These are phyloP conservation scores for Anniella stebbinsi DNA, from an alignment of 2,797 vertebrate species.

Conservation along the genomic window DNA sequence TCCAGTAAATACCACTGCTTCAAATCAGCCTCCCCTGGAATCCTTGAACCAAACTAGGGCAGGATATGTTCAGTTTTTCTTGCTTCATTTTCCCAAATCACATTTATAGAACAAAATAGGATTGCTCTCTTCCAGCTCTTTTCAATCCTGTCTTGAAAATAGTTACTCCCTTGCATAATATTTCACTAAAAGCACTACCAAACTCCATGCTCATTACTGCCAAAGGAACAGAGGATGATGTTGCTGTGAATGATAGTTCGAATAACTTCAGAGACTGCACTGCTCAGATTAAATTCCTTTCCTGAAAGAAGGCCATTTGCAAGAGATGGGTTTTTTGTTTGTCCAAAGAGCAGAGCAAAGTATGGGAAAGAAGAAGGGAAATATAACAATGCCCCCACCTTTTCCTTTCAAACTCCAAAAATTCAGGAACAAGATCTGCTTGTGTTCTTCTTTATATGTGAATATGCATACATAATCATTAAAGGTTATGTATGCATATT, in stretches of 20 bases:
- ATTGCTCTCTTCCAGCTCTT: accelerated
- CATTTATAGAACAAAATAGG: accelerated
- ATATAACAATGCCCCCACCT: accelerated
- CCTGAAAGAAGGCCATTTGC: conserved; percentile 23
- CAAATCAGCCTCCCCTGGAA: too few relatives aligned
- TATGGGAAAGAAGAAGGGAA: accelerated
- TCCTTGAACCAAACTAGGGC: too few relatives aligned
- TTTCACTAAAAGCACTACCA: conserved; percentile 27
- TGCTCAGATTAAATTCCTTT: conserved; percentile 29
- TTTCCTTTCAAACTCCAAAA: background rate
- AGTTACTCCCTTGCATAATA: conserved; percentile 4
- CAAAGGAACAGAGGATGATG: conserved; percentile 34
- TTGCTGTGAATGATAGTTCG: conserved; percentile 8
- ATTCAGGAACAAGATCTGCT: background rate
- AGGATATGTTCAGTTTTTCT: background rate
- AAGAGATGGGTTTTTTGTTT: conserved; percentile 23
- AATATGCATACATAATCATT: background rate
- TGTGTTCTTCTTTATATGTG: background rate
- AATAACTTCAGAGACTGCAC: conserved; percentile 38
- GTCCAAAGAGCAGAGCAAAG: conserved; percentile 1
- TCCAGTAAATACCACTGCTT: too few relatives aligned
- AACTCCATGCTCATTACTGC: conserved; percentile 47
- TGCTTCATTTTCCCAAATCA: background rate
- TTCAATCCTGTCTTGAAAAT: conserved; percentile 32
- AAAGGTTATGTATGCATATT: background rate